Conservation (phyloP, 2,888 invertebrate genomes). For the Acronicta aceris region DNA sequence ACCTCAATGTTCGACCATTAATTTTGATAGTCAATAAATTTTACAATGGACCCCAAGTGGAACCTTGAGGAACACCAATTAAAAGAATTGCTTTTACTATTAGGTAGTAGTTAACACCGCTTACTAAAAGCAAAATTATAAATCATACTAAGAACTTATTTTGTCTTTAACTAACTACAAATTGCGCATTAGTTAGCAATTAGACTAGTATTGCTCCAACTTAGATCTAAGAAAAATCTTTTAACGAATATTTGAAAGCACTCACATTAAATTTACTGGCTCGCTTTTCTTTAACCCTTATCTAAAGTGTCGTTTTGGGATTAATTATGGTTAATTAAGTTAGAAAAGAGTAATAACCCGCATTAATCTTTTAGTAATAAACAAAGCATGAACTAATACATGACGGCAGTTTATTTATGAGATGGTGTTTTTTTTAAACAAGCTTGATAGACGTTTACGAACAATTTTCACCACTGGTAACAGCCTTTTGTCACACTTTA, state of each 20-base stretch:
- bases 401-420: too few relatives aligned
- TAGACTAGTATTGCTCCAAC: not conserved
- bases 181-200: not conserved
- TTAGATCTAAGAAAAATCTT: too few relatives aligned
- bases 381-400: too few relatives aligned
- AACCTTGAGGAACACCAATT: conserved; percentile 57
- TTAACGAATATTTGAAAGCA: too few relatives aligned
- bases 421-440: too few relatives aligned
- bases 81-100: conserved; percentile 16
- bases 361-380: too few relatives aligned
- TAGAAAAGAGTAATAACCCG: not conserved
- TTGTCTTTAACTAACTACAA: not conserved
- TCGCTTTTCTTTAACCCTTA: too few relatives aligned
- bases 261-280: too few relatives aligned
- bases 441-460: too few relatives aligned
- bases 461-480: too few relatives aligned
- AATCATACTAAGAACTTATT: not conserved
- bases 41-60: conserved; percentile 52
- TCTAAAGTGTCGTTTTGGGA: not conserved
- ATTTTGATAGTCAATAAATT: conserved; percentile 42
- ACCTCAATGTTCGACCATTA: conserved; percentile 32
- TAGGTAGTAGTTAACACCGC: not conserved
- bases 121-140: not conserved
- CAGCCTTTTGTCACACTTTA: too few relatives aligned
- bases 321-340: not conserved